Base-by-base conservation (phyloP, 1,140 invertebrate species). In the Calosoma granatense region DNA sequence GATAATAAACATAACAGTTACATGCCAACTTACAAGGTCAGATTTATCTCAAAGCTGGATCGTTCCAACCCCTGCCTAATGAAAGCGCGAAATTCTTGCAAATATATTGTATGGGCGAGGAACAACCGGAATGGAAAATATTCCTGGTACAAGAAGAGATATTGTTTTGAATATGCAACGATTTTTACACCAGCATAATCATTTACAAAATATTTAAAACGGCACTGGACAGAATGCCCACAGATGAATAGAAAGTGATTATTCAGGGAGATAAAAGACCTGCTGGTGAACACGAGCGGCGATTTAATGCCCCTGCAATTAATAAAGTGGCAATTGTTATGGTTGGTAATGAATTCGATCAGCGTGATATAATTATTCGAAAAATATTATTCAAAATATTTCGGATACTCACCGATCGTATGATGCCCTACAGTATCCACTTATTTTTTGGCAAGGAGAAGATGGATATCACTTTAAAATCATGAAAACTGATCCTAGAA, bases 371-470 rank as follows among this genome's bases (percentile, higher is more conserved):
- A 63, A 63, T 75, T 21, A 43, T 75, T 63, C 64, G 67, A 58
- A 65, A 60, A 63, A 62, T 62, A 51, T 57, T 51, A 51, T 74
- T 19, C 26, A 70, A 55, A 56, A 63, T 57, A 65, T 77, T 55
- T 53, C 55, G 14, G 73, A 76, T 59, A 72, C 65, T 54, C 75
- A 77, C 63, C 64, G 68, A 14, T 66, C 61, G 30, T 76, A 77
- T 60, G 71, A 76, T 64, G 66, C 71, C 21, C 60, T 78, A 20
- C 75, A 78, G 67, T 78, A 78, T 67, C 72, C 71, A 22, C 53
- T 78, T 2, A 64, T 78, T 21, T 78, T 75, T 66, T 74, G 70
- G 65, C 56, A 72, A 63, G 74, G 76, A 52, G 66, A 75, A 62
- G 70, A 77, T 68, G 70, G 68, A 61, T 75, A 76, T 68, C 41